phyloP scores from a whole-genome alignment of 1,140 invertebrate genomes.

The Idris sp. region DNA sequence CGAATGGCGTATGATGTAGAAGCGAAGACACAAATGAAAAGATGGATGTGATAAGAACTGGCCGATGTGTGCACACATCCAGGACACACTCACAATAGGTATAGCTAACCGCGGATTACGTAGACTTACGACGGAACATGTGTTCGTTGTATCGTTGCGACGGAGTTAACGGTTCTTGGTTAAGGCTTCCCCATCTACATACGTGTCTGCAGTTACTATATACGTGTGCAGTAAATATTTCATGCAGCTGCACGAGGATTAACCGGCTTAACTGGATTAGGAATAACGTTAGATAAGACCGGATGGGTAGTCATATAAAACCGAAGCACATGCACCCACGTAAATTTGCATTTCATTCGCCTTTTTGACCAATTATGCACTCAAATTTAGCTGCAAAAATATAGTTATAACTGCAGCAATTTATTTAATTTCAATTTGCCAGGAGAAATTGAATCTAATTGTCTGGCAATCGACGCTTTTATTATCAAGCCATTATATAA shows the following conservation, averaged over 20 bases:
- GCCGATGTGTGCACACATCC: constrained; percentile 11
- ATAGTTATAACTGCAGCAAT: too few relatives aligned
- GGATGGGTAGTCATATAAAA: constrained; percentile 48
- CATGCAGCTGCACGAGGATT: constrained; percentile 76
- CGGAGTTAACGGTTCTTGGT: constrained; percentile 72
- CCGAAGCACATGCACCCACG: constrained; percentile 42
- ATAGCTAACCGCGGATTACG: constrained; percentile 74
- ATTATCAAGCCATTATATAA: background rate
- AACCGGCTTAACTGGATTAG: constrained; percentile 76
- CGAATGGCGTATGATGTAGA: constrained; percentile 32
- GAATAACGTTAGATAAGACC: constrained; percentile 60
- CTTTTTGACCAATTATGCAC: too few relatives aligned
- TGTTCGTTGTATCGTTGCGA: constrained; percentile 75
- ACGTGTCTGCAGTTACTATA: constrained; percentile 53
- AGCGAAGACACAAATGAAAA: too few relatives aligned
- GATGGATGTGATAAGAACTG: constrained; percentile 55
- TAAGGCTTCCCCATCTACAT: constrained; percentile 69
- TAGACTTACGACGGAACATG: constrained; percentile 74
- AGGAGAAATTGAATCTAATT: background rate
- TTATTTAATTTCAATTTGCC: too few relatives aligned
- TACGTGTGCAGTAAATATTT: constrained; percentile 76
- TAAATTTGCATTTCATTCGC: constrained; percentile 8
- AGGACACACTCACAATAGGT: constrained; percentile 52
- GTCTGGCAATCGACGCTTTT: constrained; percentile 5
- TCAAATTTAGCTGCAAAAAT: too few relatives aligned